Evolutionary conservation across 1,140 invertebrate genomes (phyloP).

Genomic region (Heliconius nattereri): DNA sequence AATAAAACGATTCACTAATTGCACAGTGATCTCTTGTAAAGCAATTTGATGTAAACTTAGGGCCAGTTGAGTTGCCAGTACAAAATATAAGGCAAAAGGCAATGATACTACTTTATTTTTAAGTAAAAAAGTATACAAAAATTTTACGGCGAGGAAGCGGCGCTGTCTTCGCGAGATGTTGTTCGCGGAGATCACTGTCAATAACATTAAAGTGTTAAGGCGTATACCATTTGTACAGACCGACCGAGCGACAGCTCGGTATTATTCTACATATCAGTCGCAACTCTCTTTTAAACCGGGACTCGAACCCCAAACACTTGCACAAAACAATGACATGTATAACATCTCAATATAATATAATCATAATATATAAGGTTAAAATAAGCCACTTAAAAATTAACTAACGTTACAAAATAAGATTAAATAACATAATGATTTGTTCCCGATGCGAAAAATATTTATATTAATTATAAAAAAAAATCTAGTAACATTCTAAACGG

Average conservation of each 20-base stretch:
- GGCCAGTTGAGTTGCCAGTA: constrained; percentile 32
- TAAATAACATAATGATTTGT: constrained; percentile 81
- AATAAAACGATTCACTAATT: constrained; percentile 79
- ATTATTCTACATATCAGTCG: constrained; percentile 77
- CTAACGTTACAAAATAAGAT: constrained; percentile 80
- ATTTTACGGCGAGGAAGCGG: constrained; percentile 16
- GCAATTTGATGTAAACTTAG: constrained; percentile 19
- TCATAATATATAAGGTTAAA: constrained; percentile 72
- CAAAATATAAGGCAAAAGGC: constrained; percentile 32
- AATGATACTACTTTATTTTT: constrained; percentile 20
- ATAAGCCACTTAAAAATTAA: constrained; percentile 80
- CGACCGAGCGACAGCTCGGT: constrained; percentile 58
- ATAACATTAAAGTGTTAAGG: constrained; percentile 76
- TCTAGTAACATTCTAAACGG: constrained; percentile 80
- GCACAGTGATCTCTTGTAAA: constrained; percentile 64
- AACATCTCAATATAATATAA: constrained; percentile 80
- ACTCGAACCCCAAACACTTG: constrained; percentile 71
- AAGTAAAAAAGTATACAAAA: constrained; percentile 38
- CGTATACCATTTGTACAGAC: constrained; percentile 77
- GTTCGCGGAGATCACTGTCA: constrained; percentile 61
- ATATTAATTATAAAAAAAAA: constrained; percentile 76
- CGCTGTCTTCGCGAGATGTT: constrained; percentile 29
- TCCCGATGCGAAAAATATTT: constrained; percentile 79
- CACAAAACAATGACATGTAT: constrained; percentile 79
- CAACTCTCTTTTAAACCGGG: constrained; percentile 72